Conservation (phyloP, 2,888 invertebrate species). For the Spatulosminthurus flaviceps region DNA sequence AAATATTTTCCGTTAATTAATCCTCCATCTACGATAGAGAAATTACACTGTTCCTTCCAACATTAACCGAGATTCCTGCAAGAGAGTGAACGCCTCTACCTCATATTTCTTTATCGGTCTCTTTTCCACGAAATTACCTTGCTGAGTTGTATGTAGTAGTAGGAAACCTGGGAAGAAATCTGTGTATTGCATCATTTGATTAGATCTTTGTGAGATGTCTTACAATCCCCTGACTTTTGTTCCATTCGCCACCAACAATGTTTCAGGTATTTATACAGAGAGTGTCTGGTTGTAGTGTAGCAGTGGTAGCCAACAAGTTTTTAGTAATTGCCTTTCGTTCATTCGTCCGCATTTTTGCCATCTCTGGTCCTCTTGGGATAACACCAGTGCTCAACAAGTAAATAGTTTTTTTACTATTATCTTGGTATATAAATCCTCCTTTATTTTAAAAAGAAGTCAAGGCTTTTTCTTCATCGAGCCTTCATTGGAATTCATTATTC, state of each 20-base stretch:
- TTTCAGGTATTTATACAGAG: no score
- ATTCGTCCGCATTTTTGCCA: not conserved
- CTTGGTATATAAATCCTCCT: not conserved
- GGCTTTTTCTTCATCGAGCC: not conserved
- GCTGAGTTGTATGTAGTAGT: not conserved
- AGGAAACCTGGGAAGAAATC: not conserved
- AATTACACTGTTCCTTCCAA: constrained; percentile 56
- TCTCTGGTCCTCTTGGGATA: not conserved
- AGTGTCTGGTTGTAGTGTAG: no score
- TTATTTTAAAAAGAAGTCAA: not conserved
- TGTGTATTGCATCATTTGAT: not conserved
- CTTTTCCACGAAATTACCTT: not conserved
- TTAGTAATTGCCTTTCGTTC: not conserved
- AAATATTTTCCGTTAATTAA: constrained; percentile 61
- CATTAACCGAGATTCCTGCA: constrained; percentile 48
- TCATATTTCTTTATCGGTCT: constrained; percentile 57
- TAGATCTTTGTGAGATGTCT: not conserved
- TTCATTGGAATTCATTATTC: constrained; percentile 13
- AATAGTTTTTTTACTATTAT: not conserved
- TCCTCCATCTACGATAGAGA: constrained; percentile 51
- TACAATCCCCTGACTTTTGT: not conserved
- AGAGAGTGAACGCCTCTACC: constrained; percentile 51
- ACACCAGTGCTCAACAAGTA: not conserved
- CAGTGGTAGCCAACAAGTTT: not conserved
- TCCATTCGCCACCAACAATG: not conserved